These are phyloP conservation scores for Cryptoblepharus egeriae DNA, from an alignment of 2,797 vertebrate species.

Conservation along the genomic window DNA sequence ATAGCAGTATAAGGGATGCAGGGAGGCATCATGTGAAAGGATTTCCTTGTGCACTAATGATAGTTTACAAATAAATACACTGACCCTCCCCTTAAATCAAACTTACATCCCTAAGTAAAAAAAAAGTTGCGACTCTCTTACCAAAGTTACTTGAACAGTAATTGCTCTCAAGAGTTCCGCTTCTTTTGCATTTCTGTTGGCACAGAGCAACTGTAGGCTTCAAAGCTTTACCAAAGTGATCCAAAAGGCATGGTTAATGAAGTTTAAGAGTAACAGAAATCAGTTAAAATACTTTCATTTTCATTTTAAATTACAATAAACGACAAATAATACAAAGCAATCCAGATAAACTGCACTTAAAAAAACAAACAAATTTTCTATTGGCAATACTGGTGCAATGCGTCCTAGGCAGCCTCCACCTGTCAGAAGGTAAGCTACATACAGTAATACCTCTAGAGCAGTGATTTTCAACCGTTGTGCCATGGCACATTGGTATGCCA, in stretches of 20 bases:
- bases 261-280: constrained; percentile 11
- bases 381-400: neutral
- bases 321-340: neutral
- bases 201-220: constrained; percentile 92
- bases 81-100: constrained; percentile 49
- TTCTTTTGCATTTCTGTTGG: constrained; percentile 93
- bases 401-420: neutral
- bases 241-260: constrained; percentile 17
- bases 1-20: constrained; percentile 60
- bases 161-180: constrained; percentile 89
- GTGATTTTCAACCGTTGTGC: too few species aligned
- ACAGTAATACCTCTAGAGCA: neutral
- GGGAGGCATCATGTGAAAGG: constrained; percentile 63
- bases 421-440: neutral
- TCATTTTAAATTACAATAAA: too few species aligned
- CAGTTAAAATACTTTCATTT: neutral
- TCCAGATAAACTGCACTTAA: neutral
- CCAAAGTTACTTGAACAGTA: constrained; percentile 97
- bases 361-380: neutral
- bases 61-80: constrained; percentile 33
- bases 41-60: constrained; percentile 26
- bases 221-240: constrained; percentile 78
- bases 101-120: constrained; percentile 39
- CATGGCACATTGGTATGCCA: too few species aligned
- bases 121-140: constrained; percentile 79